Evolutionary conservation across 23 tunicate species (phyloP), one percentile per base, ranked within the genome.

Genomic region (Ciona savignyi): DNA sequence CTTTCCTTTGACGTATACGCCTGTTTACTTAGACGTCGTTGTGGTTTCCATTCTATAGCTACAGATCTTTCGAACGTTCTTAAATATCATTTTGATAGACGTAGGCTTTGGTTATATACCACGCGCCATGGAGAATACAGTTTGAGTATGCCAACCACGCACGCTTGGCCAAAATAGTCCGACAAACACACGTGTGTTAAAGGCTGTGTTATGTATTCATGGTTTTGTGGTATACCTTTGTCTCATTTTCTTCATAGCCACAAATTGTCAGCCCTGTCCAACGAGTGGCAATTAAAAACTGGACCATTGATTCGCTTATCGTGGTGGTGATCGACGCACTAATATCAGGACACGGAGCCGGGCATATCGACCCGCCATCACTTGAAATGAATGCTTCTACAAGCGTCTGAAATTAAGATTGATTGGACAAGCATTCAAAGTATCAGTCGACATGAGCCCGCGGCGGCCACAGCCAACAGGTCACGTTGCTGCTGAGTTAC

Each of bases 401-500:
- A 15, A 42, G 56, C 56, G 56, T 42, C 56, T n/a, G 56, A 42
- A 42, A 42, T 42, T 42, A 42, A 42, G 56, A 42, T 42, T 42
- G 56, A 42, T 42, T 42, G 56, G 56, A 42, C 56, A 42, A 6
- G 9, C 56, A 42, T 6, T 15, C 56, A 42, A 42, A 15, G 56
- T 15, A 6, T 42, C 56, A 42, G 67, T 63, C 67, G 67, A 22
- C 67, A 63, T 22, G 67, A 4, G 67, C 24, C 67, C 67, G 67
- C 26, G 24, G 67, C 67, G 67, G 56, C 15, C 15, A 15, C 56
- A 42, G 15, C 56, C 56, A 6, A 42, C 9, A 42, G 11, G 56
- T 15, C 56, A 42, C 56, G 56, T 15, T 42, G 15, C 56, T 15
- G 56, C 15, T 42, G 56, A 6, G 15, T 42, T 15, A 42, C 56